Base-by-base conservation (phyloP, 1,140 invertebrate genomes). In the Drosophila sproati region DNA sequence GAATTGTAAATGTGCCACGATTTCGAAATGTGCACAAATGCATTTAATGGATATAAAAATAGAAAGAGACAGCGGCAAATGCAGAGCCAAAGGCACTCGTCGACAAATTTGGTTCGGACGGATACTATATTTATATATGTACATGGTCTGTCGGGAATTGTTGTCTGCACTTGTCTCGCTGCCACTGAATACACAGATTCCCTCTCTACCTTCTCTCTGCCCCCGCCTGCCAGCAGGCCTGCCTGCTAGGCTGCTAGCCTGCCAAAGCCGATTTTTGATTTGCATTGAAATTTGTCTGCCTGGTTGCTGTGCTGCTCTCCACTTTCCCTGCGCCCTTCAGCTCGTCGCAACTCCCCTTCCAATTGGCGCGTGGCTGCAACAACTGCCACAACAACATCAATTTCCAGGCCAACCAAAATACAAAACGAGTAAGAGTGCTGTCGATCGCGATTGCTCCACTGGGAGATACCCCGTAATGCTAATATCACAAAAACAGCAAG, bases 11-110 rank as follows among this genome's bases (percentile, higher is more conserved):
- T 86, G 82, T 86, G 83, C 74, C 82, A 86, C 82, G 82, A 86
- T 87, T 87, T 86, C 79, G 83, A 86, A 86, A 87, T 88, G 71
- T 86, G 82, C 82, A 86, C 82, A 88, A 86, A 88, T 86, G 82
- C 82, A 86, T 86, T 88, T 88, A 86, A 79, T 86, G 83, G 64
- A 77, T 88, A 76, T 77, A 86, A 86, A 86, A 86, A 86, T 86
- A 86, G 82, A 79, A 54, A 57, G 62, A 77, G 73, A 73, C 68
- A 50, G 68, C 70, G 60, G 61, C 41, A 59, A 72, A 61, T 67
- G 47, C 45, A 50, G 76, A 60, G 52, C 70, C 68, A 52, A 55
- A 69, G 70, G 66, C 72, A 66, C 41, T 62, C 66, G 64, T 55
- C 48, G 63, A 73, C 64, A 73, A 73, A 73, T 73, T 73, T 52